Evolutionary conservation across 1,140 invertebrate genomes (phyloP), one percentile per base, ranked within the genome.

Genomic region (Vanessa atalanta): DNA sequence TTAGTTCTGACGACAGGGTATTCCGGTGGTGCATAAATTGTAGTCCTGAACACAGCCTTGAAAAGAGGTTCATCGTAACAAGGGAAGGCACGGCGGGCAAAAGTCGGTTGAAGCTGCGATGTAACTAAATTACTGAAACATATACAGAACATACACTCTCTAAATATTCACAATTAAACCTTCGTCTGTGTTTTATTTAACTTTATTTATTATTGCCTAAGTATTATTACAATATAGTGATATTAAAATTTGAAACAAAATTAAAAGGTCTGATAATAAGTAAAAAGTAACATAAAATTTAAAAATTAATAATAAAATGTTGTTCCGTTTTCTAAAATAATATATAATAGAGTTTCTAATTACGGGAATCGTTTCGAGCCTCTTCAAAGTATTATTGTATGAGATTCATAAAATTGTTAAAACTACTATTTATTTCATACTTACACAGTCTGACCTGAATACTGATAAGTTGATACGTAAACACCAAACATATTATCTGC

Each of bases 41-140:
- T 93, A 5, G 86, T 91, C 16, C 85, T 86, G 75, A 92, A 91
- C 48, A 87, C 63, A 3, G 90, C 90, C 69, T 92, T 91, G 14
- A 96, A 95, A 15, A 93, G 93, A 0, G 98, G 98, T 82, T 99
- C 98, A 88, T 99, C 98, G 82, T 97, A 97, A 84, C 97, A 98
- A 1, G 57, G 57, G 26, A 61, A 61, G 2, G 57, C 57, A 37
- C 95, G 93, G 12, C 98, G 93, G 1, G 97, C 97, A 87, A 95
- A 95, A 0, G 95, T 96, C 0, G 97, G 94, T 83, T 98, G 95
- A 80, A 98, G 96, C 87, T 98, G 97, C 0, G 97, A 97, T 2
- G 95, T 95, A 3, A 95, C 95, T 16, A 97, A 87, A 84, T 94
- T 95, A 70, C 96, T 97, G 75, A 47, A 91, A 92, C 53, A 72